These are phyloP conservation scores for Acanthosepion lycidas DNA, from an alignment of 2,888 invertebrate species.

Conservation along the genomic window DNA sequence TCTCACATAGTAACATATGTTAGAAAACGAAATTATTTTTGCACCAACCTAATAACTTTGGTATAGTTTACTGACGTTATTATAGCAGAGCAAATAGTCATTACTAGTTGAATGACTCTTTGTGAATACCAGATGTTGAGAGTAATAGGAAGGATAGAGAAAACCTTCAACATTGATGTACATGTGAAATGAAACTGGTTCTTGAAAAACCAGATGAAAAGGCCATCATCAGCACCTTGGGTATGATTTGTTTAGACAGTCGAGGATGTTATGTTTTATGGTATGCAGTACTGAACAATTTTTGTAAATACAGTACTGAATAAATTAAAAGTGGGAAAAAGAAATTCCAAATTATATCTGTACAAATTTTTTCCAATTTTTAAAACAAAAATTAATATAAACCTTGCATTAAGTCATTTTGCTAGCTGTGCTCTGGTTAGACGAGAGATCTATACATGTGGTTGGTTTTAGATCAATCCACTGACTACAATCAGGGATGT, in stretches of 20 bases:
- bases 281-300: not conserved
- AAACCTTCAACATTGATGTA: not conserved
- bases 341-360: not conserved
- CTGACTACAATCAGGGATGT: constrained; percentile 21
- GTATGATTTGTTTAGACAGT: not conserved
- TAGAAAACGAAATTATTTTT: too few species aligned
- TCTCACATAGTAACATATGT: too few species aligned
- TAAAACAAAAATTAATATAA: not conserved
- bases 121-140: not conserved
- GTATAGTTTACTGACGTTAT: too few species aligned
- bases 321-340: not conserved
- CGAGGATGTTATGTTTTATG: not conserved
- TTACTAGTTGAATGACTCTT: not conserved
- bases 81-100: too few species aligned
- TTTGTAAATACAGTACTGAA: not conserved
- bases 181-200: not conserved
- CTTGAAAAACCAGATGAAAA: not conserved
- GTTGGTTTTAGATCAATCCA: not conserved
- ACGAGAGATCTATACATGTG: not conserved
- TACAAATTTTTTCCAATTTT: not conserved
- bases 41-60: too few species aligned
- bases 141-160: not conserved
- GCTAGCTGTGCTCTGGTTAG: not conserved
- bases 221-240: not conserved
- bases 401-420: not conserved